These are phyloP conservation scores for Sarcoramphus papa DNA, from an alignment of 2,797 vertebrate species.

Conservation along the genomic window DNA sequence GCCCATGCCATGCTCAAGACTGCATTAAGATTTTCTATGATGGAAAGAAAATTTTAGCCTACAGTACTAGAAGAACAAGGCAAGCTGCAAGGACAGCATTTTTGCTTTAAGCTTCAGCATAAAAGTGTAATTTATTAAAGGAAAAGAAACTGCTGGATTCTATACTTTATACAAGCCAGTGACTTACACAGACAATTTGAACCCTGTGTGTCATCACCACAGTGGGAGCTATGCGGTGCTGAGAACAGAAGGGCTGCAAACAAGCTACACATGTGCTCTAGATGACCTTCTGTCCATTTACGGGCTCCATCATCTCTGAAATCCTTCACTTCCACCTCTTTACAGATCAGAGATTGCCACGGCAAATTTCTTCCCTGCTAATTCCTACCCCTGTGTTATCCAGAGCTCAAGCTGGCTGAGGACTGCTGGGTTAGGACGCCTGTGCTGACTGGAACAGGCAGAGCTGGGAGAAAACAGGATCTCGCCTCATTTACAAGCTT, in stretches of 20 bases:
- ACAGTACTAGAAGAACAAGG: not conserved
- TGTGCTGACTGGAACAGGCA: not conserved
- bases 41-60: not conserved
- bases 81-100: not conserved
- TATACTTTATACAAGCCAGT: not conserved
- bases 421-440: not conserved
- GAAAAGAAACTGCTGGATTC: not conserved
- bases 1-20: not conserved
- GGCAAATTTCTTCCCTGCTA: not conserved
- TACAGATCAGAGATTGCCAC: not conserved
- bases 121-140: not conserved
- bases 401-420: not conserved
- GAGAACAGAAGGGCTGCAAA: not conserved
- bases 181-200: not conserved
- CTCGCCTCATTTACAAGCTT: not conserved
- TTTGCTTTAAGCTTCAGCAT: not conserved
- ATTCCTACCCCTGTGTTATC: not conserved
- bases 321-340: not conserved
- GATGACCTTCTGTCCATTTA: not conserved
- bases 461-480: not conserved
- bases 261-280: not conserved
- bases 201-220: not conserved
- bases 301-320: not conserved
- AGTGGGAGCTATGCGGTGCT: not conserved
- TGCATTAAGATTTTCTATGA: not conserved